Evolutionary conservation across 2,113 vertebrate genomes (phyloP), one percentile per base, ranked within the genome.

Genomic region (Caranx melampygus): DNA sequence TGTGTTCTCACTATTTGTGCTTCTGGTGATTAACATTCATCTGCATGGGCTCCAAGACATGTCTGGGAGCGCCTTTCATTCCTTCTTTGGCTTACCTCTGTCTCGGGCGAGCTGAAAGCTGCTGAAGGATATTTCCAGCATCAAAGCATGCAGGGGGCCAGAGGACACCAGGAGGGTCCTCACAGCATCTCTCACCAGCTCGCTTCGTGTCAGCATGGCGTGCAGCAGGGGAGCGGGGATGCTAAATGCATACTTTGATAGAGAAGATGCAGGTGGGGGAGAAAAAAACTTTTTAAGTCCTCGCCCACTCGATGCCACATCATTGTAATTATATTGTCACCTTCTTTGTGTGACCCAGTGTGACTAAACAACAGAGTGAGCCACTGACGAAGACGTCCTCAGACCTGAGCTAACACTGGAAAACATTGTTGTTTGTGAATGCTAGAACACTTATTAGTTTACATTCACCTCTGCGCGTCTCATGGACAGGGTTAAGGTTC

Each of bases 311-410:
- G 4, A 37, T 54, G 72, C 66, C 66, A 49, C 49, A 55, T 61
- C 33, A 47, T 82, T 81, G 83, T 84, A 89, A 93, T 93, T 90
- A 92, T 35, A 66, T 79, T 85, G 91, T 90, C 90, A 82, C 70
- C 77, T 64, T 80, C 76, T 73, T 85, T 83, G 88, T 60, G 76
- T 77, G 73, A 72, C 51, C 37, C 66, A 21, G 54, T 75, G 73
- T 77, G 85, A 88, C 77, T 75, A 75, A 78, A 77, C 80, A 84
- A 49, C 62, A 85, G 54, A 63, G 13, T 42, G 67, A 80, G 33
- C 58, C 9, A 35, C 35, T 67, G 40, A 26, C 26, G 26, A 65
- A 66, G 49, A 63, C 2, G 5, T 45, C 44, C 47, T 66, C n/a
- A 52, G 59, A 51, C 20, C 57, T 63, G 34, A 58, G 40, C 54